A percentile compares a stretch with the other conserved stretches of the same genome.
These are phyloP conservation scores for Spongilla lacustris DNA, from an alignment of 37 sponge, comb jelly and placozoan species.

Conservation along the genomic window DNA sequence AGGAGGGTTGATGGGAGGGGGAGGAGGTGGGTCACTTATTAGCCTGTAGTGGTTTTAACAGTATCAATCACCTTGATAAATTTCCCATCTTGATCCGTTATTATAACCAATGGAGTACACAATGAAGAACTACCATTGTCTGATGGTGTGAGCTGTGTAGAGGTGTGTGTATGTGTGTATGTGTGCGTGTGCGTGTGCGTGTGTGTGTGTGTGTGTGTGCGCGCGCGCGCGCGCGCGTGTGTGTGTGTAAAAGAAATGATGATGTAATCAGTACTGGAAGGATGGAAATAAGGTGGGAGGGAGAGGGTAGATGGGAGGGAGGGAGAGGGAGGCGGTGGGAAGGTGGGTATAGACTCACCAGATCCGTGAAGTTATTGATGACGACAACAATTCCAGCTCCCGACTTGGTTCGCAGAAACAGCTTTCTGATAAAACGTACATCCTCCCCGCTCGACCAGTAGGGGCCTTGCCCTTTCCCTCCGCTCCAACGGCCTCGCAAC, in stretches of 20 bases:
- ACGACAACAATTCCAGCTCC: slow-evolving; percentile 31
- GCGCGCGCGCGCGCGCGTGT: neutral
- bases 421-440: slow-evolving; percentile 56
- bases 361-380: slow-evolving; percentile 20
- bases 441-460: slow-evolving; percentile 30
- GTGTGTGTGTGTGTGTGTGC: neutral
- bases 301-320: neutral
- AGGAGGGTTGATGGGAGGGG: no score
- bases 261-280: neutral
- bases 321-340: neutral
- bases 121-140: no score
- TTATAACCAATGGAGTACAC: no score
- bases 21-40: no score
- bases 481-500: neutral
- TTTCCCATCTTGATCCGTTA: neutral
- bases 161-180: neutral
- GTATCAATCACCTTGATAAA: neutral
- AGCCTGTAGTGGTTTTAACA: no score
- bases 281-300: neutral
- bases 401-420: neutral
- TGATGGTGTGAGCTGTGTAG: neutral
- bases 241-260: neutral
- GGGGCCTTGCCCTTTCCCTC: neutral
- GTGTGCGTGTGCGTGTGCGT: neutral
- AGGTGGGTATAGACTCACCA: neutral